Evolutionary conservation across 2,113 vertebrate species (phyloP).

Genomic region (Chaenocephalus aceratus): DNA sequence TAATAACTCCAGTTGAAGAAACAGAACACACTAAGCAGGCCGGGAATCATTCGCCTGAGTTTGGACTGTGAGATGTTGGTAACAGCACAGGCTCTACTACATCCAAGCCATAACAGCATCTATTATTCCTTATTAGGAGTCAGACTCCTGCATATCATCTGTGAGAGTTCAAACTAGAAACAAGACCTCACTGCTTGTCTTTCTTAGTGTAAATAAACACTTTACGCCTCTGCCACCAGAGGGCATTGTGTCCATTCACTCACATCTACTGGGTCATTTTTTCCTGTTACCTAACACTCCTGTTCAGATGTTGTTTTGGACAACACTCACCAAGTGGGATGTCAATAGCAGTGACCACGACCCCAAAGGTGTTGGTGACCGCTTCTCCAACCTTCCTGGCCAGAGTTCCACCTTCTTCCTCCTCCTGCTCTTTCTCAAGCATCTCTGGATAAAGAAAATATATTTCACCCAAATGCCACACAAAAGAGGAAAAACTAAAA

Average conservation of each 20-base stretch:
- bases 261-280: slow-evolving; percentile 31
- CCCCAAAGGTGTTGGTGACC: slow-evolving; percentile 96
- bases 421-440: slow-evolving; percentile 85
- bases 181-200: slow-evolving; percentile 2
- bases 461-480: slow-evolving; percentile 1
- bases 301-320: slow-evolving; percentile 33
- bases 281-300: slow-evolving; percentile 38
- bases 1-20: not conserved
- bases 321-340: slow-evolving; percentile 93
- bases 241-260: slow-evolving; percentile 34
- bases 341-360: slow-evolving; percentile 97
- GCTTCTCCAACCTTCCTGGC: slow-evolving; percentile 98
- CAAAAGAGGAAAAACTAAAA: not conserved
- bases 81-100: not conserved
- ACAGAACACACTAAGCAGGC: not conserved
- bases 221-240: slow-evolving; percentile 63
- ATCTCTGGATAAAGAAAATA: slow-evolving; percentile 80
- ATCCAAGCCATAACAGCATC: not conserved
- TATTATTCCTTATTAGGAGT: slow-evolving; percentile 1
- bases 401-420: slow-evolving; percentile 95
- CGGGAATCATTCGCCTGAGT: not conserved
- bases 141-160: slow-evolving; percentile 26
- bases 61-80: slow-evolving; percentile 11
- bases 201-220: slow-evolving; percentile 24
- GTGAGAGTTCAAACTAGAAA: slow-evolving; percentile 34